Conservation (phyloP, 53 echinoderm and acorn worm species). For the Paracentrotus lividus region DNA sequence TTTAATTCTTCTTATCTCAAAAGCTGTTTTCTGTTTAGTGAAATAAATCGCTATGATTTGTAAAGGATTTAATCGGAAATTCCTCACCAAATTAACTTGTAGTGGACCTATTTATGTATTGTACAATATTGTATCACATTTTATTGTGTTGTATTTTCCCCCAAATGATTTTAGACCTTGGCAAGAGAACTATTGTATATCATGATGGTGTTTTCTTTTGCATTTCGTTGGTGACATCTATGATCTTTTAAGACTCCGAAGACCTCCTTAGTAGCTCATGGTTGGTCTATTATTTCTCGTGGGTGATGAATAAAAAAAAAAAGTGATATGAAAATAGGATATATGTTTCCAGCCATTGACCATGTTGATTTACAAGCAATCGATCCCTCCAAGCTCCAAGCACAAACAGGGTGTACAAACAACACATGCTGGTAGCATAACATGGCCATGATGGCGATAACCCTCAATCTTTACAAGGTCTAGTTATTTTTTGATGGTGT, state of each 20-base stretch:
- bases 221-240: no score
- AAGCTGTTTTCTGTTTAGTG: background rate
- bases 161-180: no score
- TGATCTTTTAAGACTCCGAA: background rate
- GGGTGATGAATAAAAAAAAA: background rate
- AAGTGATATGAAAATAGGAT: slow-evolving; percentile 29
- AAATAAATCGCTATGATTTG: background rate
- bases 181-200: no score
- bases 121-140: no score
- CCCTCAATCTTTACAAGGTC: background rate
- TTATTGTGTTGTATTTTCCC: no score
- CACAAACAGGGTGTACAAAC: slow-evolving; percentile 40
- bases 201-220: no score
- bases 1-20: background rate
- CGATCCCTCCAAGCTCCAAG: slow-evolving; percentile 28
- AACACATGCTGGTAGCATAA: slow-evolving; percentile 33
- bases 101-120: no score
- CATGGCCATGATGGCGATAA: slow-evolving; percentile 17
- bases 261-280: background rate
- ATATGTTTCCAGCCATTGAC: slow-evolving; percentile 30
- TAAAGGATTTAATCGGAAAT: background rate
- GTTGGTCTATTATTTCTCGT: background rate
- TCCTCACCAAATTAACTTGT: no score
- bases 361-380: slow-evolving; percentile 47
- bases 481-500: background rate